Evolutionary conservation across 2,113 vertebrate genomes (phyloP).

Genomic region (Marcusenius ussheri): DNA sequence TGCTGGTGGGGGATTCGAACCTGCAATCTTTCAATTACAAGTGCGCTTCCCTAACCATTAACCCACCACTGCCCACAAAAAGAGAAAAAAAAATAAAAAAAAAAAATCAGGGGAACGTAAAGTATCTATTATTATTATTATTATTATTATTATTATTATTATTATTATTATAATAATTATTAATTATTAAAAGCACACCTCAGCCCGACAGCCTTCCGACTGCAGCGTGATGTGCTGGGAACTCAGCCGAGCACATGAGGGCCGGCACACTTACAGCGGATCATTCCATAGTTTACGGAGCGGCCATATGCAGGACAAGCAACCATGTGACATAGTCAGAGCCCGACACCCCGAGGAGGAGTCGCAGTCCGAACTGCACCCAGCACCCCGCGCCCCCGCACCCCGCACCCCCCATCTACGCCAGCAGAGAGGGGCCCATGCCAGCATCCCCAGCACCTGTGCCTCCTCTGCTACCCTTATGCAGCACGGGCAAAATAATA

Average conservation of each 20-base stretch:
- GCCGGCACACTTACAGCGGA: background rate
- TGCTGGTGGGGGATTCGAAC: too few species aligned
- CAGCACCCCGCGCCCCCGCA: background rate
- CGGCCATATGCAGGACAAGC: background rate
- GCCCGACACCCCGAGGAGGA: background rate
- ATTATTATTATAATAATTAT: too few species aligned
- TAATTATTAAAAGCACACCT: background rate
- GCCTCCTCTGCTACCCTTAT: constrained; percentile 38
- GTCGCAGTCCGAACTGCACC: background rate
- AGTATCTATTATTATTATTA: too few species aligned
- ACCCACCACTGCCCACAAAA: too few species aligned
- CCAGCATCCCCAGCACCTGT: background rate
- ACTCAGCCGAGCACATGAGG: background rate
- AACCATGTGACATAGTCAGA: background rate
- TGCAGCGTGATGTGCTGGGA: background rate
- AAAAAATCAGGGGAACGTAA: too few species aligned
- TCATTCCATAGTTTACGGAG: background rate
- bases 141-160: too few species aligned
- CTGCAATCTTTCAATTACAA: too few species aligned
- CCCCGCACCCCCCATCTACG: background rate
- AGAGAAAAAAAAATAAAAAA: too few species aligned
- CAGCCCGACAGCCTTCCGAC: background rate
- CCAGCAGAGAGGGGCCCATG: background rate
- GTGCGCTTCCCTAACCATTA: too few species aligned
- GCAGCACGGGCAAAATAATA: constrained; percentile 47